Evolutionary conservation across 64 coral and sea anemone species (phyloP), one percentile per base, ranked within the genome.

Genomic region (Pocillopora verrucosa): DNA sequence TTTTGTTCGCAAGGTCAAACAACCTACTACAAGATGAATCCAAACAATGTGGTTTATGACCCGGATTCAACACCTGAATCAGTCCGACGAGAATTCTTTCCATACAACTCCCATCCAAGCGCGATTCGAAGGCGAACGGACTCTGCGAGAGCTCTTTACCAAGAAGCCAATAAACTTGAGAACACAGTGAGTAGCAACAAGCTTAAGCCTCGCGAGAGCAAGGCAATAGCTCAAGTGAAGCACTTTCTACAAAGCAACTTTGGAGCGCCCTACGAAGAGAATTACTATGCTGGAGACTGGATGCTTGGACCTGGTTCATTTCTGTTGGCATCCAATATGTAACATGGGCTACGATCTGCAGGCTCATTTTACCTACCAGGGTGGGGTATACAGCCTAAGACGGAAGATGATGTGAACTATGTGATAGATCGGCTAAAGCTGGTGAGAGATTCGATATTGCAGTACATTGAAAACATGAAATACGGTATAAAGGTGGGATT

Each of bases 401-500:
- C 77, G 0, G 37, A 75, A 5, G 79, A 90, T 16, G 97, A 99
- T 79, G n/a, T 99, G 59, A 75, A 79, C 3, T 99, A 93, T 80
- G 84, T 99, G 3, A 87, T 99, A 10, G 82, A 95, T 34, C 88
- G 87, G 25, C 56, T 99, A 17, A 95, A 95, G 73, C 67, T 88
- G 56, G 34, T 95, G 13, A 89, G 70, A 37, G 84, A 58, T 19
- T 93, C 94, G 11, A 69, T 99, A 24, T 73, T 69, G 65, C 97
- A 99, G 78, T 99, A 99, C n/a, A 85, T 93, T 11, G 83, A 79
- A 5, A 99, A 99, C 61, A 36, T 99, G 17, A 89, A 93, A 45
- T 88, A 93, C 73, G 97, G 97, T 0, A 65, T 99, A 62, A 74
- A 73, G 19, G 97, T 94, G 7, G 97, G 97, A 13, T 95, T 92